Conservation (phyloP, 2,888 invertebrate species). For the Parthenolecanium corni region DNA sequence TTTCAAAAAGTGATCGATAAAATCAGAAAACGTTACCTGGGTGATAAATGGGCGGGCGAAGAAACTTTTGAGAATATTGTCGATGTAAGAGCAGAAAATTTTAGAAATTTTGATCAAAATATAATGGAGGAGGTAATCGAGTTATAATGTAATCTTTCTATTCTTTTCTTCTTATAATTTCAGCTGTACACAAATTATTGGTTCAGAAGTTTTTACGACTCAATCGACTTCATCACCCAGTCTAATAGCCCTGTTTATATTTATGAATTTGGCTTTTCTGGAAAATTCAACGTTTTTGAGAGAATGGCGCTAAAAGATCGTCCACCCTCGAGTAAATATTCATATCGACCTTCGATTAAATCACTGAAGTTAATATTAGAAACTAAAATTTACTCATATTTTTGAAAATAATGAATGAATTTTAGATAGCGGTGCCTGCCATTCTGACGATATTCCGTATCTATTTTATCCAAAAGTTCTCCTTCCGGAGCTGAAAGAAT, state of each 20-base stretch:
- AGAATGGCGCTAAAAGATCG: background rate
- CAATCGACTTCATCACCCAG: background rate
- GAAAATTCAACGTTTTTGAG: constrained; percentile 6
- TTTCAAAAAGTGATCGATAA: background rate
- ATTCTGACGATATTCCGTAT: constrained; percentile 8
- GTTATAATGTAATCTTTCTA: too few species aligned
- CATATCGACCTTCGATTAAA: too few species aligned
- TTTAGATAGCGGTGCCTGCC: constrained; percentile 5
- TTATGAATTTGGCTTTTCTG: constrained; percentile 9
- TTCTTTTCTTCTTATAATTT: background rate
- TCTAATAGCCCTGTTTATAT: constrained; percentile 2
- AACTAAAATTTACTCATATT: background rate
- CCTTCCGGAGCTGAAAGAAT: background rate
- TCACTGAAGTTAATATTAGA: too few species aligned
- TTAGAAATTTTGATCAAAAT: background rate
- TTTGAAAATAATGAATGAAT: background rate
- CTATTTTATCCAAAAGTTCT: background rate
- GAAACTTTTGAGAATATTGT: constrained; percentile 5
- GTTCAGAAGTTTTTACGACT: background rate
- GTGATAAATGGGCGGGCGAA: background rate
- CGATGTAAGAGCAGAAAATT: background rate
- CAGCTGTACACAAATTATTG: background rate
- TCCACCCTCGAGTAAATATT: too few species aligned
- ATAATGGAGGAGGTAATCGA: too few species aligned
- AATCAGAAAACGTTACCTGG: constrained; percentile 5